Percentiles rank a stretch among this genome's conserved stretches.
These are phyloP conservation scores for Frieseomelitta varia DNA, from an alignment of 1,140 invertebrate genomes.

Conservation along the genomic window DNA sequence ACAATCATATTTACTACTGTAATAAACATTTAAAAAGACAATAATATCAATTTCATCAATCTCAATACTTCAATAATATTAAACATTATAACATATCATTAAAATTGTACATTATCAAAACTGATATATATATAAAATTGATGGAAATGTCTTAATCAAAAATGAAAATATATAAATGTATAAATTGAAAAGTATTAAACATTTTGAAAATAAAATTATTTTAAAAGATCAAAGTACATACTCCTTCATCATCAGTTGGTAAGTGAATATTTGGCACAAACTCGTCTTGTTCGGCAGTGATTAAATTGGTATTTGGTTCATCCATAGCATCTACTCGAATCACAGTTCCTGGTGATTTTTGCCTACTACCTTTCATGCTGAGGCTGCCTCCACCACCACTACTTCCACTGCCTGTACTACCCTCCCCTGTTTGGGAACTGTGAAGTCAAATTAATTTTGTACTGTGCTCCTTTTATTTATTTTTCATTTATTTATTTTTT, in stretches of 20 bases:
- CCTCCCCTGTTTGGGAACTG: slow-evolving; percentile 75
- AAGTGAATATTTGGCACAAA: slow-evolving; percentile 77
- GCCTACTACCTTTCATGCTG: slow-evolving; percentile 68
- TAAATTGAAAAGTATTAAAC: background rate
- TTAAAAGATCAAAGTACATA: slow-evolving; percentile 47
- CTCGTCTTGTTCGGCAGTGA: slow-evolving; percentile 76
- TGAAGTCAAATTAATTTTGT: slow-evolving; percentile 45
- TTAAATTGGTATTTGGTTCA: slow-evolving; percentile 73
- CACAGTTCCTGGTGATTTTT: slow-evolving; percentile 78
- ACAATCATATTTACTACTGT: slow-evolving; percentile 20
- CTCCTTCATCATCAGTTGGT: slow-evolving; percentile 77
- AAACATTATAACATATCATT: background rate
- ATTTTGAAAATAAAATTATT: slow-evolving; percentile 12
- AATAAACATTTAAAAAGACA: background rate
- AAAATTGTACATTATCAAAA: background rate
- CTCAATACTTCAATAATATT: background rate
- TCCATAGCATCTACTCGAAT: slow-evolving; percentile 76
- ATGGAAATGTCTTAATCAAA: background rate
- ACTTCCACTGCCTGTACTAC: slow-evolving; percentile 74
- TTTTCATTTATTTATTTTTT: background rate
- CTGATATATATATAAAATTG: background rate
- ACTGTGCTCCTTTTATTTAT: slow-evolving; percentile 14
- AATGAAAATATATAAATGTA: background rate
- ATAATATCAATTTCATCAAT: background rate
- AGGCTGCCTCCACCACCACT: slow-evolving; percentile 68